These are phyloP conservation scores for Neria commutata DNA, from an alignment of 2,888 invertebrate genomes.

Conservation along the genomic window DNA sequence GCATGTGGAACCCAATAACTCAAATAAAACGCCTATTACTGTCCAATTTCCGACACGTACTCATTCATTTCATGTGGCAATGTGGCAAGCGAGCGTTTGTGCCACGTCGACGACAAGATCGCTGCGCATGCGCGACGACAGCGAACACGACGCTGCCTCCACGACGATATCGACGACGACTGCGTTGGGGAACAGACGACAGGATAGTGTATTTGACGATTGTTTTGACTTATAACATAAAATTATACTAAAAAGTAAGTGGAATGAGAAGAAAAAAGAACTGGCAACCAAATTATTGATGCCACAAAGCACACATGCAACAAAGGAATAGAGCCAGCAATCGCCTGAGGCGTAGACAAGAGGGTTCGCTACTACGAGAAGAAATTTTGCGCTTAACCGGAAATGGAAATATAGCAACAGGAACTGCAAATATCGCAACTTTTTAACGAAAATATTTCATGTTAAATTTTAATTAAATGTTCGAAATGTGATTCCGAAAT, in stretches of 20 bases:
- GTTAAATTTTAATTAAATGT: too few relatives aligned
- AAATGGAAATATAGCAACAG: too few relatives aligned
- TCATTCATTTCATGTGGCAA: conserved; percentile 44
- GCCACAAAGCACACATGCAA: not conserved
- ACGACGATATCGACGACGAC: not conserved
- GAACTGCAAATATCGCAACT: too few relatives aligned
- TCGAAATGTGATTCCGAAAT: too few relatives aligned
- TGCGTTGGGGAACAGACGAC: conserved; percentile 6
- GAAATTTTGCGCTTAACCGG: too few relatives aligned
- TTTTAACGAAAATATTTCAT: too few relatives aligned
- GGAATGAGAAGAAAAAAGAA: not conserved
- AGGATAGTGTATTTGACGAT: conserved; percentile 41
- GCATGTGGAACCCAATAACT: conserved; percentile 41
- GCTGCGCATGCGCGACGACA: not conserved
- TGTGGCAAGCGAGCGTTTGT: too few relatives aligned
- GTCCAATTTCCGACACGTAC: conserved; percentile 55
- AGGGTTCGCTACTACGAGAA: too few relatives aligned
- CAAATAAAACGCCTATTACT: conserved; percentile 56
- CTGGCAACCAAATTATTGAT: not conserved
- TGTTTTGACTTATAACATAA: conserved; percentile 49
- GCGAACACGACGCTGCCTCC: conserved; percentile 8
- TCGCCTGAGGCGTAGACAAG: too few relatives aligned
- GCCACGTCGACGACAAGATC: not conserved
- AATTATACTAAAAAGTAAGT: not conserved
- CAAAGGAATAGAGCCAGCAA: not conserved